Evolutionary conservation across 2,888 invertebrate species (phyloP).

Genomic region (Formica aserva): DNA sequence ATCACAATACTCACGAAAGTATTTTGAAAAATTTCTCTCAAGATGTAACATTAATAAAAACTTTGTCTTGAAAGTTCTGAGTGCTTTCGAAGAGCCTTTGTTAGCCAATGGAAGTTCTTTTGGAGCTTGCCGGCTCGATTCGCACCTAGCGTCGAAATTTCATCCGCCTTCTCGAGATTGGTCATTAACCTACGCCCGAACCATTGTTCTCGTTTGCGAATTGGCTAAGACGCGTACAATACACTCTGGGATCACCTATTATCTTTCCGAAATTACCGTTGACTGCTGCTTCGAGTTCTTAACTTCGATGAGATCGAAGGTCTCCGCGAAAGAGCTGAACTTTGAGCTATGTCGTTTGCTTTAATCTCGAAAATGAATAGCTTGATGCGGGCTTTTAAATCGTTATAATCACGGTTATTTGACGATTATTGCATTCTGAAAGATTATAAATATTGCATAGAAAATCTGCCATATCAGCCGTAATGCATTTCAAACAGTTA

Average conservation of each 20-base stretch:
- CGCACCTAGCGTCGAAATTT: conserved; percentile 67
- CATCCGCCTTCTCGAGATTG: conserved; percentile 75
- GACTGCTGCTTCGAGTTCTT: conserved; percentile 65
- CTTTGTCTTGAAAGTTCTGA: conserved; percentile 39
- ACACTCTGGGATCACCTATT: conserved; percentile 74
- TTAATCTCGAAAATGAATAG: conserved; percentile 21
- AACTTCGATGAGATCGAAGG: conserved; percentile 60
- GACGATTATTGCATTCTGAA: neutral
- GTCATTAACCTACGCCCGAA: conserved; percentile 76
- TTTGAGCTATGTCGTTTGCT: conserved; percentile 32
- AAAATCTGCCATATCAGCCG: neutral
- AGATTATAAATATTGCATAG: neutral
- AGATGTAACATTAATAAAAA: conserved; percentile 46
- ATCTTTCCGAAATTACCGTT: conserved; percentile 77
- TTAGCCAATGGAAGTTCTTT: conserved; percentile 56
- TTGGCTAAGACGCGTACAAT: conserved; percentile 76
- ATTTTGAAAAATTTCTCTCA: conserved; percentile 17
- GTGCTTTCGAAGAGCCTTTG: conserved; percentile 34
- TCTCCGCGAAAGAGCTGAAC: conserved; percentile 45
- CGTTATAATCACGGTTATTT: neutral
- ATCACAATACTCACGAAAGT: conserved; percentile 7
- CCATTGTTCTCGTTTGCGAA: conserved; percentile 78
- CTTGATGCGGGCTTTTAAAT: conserved; percentile 12
- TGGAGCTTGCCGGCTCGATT: conserved; percentile 53
- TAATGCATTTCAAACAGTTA: neutral